phyloP scores from a whole-genome alignment of 2,888 invertebrate genomes.

The Listrodromus nycthemerus region DNA sequence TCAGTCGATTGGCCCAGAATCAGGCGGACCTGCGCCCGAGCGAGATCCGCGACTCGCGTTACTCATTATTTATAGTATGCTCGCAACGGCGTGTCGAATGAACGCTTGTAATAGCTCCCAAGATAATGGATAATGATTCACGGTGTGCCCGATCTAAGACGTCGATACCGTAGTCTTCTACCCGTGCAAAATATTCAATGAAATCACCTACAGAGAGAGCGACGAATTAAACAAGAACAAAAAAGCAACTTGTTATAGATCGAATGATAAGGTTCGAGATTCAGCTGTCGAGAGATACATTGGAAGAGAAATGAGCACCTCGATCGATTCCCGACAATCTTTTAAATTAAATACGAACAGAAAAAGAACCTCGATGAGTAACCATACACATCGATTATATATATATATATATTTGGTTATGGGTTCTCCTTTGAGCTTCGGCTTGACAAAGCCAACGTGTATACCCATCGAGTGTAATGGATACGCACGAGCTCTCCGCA shows the following conservation, averaged over 20 bases:
- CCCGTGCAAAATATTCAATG: slow-evolving; percentile 28
- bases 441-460: slow-evolving; percentile 9
- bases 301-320: neutral
- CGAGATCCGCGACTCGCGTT: slow-evolving; percentile 62
- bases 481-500: slow-evolving; percentile 37
- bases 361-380: slow-evolving; percentile 10
- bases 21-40: slow-evolving; percentile 54
- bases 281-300: neutral
- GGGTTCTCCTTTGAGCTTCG: neutral
- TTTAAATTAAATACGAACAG: slow-evolving; percentile 7
- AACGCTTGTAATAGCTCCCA: slow-evolving; percentile 71
- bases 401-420: neutral
- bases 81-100: slow-evolving; percentile 78
- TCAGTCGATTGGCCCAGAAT: slow-evolving; percentile 66
- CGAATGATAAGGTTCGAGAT: neutral
- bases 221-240: neutral
- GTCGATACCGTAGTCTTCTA: slow-evolving; percentile 69
- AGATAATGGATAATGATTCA: slow-evolving; percentile 76
- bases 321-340: neutral
- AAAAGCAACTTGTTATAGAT: neutral
- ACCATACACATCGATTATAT: slow-evolving; percentile 16
- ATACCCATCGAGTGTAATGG: slow-evolving; percentile 26
- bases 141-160: slow-evolving; percentile 69
- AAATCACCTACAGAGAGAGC: neutral
- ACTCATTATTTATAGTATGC: slow-evolving; percentile 64